Percentiles rank a stretch among this genome's conserved stretches.
These are phyloP conservation scores for Steinernema khuongi DNA, from an alignment of 1,140 invertebrate genomes.

Conservation along the genomic window DNA sequence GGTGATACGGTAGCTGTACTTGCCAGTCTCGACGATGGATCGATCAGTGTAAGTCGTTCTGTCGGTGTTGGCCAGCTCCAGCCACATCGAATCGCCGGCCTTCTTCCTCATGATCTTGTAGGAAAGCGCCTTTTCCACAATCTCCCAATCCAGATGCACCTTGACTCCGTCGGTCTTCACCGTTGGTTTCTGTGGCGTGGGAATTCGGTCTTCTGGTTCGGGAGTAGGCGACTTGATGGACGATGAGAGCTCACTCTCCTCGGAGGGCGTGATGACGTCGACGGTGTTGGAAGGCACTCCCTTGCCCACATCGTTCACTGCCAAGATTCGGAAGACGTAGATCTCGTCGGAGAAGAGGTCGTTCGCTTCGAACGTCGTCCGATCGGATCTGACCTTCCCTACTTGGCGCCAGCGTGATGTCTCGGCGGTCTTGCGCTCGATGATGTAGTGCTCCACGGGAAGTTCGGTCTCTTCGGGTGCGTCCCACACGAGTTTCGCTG, in stretches of 20 bases:
- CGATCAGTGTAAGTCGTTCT: conserved; percentile 27
- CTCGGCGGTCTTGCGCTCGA: conserved; percentile 54
- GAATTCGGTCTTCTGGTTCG: conserved; percentile 11
- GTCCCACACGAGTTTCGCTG: conserved; percentile 44
- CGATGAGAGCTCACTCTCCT: conserved; percentile 35
- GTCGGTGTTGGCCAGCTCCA: conserved; percentile 37
- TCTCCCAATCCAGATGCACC: conserved; percentile 34
- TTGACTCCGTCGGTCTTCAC: conserved; percentile 25
- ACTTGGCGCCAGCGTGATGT: conserved; percentile 50
- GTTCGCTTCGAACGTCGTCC: conserved; percentile 68
- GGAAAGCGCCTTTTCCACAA: conserved; percentile 22
- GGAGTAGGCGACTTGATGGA: conserved; percentile 5
- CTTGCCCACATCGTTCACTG: conserved; percentile 91
- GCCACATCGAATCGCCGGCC: conserved; percentile 25
- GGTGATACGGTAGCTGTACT: conserved; percentile 42
- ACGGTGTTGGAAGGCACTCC: conserved; percentile 79
- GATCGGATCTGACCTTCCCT: conserved; percentile 36
- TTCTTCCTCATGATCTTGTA: conserved; percentile 30
- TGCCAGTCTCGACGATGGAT: conserved; percentile 25
- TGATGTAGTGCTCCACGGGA: conserved; percentile 50
- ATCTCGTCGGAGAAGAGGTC: conserved; percentile 89
- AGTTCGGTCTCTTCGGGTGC: conserved; percentile 37
- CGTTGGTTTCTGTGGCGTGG: conserved; percentile 21
- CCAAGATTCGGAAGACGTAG: conserved; percentile 90
- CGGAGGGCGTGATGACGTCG: conserved; percentile 66